Conservation (phyloP, 2,888 invertebrate species). For the Zygothrica quintamaculata region DNA sequence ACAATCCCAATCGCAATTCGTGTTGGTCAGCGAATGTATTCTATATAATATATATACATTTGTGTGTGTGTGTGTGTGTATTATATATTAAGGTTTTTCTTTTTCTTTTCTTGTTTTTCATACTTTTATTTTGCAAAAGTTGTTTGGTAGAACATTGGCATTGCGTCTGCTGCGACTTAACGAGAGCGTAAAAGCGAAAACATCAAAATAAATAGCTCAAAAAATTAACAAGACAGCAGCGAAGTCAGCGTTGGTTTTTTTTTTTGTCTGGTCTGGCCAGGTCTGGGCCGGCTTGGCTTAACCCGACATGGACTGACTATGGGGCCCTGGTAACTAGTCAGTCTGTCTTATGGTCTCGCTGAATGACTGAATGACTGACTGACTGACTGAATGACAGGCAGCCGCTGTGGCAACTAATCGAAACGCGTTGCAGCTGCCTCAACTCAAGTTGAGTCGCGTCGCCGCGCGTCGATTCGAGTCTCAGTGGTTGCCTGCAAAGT, state of each 20-base stretch:
- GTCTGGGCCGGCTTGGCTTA: slow-evolving; percentile 3
- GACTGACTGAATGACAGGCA: slow-evolving; percentile 53
- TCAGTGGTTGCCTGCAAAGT: slow-evolving; percentile 56
- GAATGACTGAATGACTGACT: slow-evolving; percentile 44
- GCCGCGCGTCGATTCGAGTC: slow-evolving; percentile 19
- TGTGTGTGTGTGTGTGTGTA: slow-evolving; percentile 1
- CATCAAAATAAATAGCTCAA: slow-evolving; percentile 81
- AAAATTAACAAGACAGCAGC: slow-evolving; percentile 79
- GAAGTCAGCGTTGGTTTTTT: slow-evolving; percentile 59
- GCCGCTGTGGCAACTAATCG: slow-evolving; percentile 75
- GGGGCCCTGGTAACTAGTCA: slow-evolving; percentile 32
- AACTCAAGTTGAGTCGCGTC: slow-evolving; percentile 37
- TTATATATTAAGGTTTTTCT: not conserved
- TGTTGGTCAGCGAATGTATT: slow-evolving; percentile 53
- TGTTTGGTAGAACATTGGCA: slow-evolving; percentile 57
- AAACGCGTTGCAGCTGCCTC: slow-evolving; percentile 77
- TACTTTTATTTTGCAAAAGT: slow-evolving; percentile 35
- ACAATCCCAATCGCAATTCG: no score
- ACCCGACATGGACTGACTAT: slow-evolving; percentile 30
- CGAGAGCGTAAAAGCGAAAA: slow-evolving; percentile 82
- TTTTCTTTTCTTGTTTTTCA: slow-evolving; percentile 24
- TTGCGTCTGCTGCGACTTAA: slow-evolving; percentile 71
- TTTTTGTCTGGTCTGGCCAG: slow-evolving; percentile 44
- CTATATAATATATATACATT: slow-evolving; percentile 12
- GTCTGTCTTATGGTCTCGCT: slow-evolving; percentile 16